Conservation (phyloP, 2,113 vertebrate genomes). For the Anarrhichthys ocellatus region DNA sequence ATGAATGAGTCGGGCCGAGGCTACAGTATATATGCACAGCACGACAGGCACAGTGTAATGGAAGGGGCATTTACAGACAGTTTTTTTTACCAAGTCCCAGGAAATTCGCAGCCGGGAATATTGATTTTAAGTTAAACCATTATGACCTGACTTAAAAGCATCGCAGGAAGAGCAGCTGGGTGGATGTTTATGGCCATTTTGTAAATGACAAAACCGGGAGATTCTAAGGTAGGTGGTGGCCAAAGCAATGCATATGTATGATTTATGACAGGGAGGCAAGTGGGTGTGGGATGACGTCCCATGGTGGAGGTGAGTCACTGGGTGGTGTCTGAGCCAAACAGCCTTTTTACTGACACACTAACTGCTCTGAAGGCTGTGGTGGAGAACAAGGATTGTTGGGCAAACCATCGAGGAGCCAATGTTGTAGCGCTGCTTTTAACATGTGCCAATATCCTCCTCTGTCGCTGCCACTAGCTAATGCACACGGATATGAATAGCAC, state of each 20-base stretch:
- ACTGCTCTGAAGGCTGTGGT: conserved; percentile 38
- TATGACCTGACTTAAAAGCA: conserved; percentile 51
- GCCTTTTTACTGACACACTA: conserved; percentile 51
- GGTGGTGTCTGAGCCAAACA: conserved; percentile 40
- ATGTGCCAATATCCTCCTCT: conserved; percentile 44
- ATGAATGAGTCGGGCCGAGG: conserved; percentile 69
- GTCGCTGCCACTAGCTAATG: conserved; percentile 27
- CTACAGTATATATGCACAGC: conserved; percentile 65
- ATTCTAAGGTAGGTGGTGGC: conserved; percentile 15
- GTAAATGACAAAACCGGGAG: conserved; percentile 48
- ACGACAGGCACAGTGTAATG: conserved; percentile 63
- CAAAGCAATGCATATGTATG: conserved; percentile 53
- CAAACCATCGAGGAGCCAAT: conserved; percentile 19
- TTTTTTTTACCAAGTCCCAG: conserved; percentile 54
- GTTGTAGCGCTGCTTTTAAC: conserved; percentile 32
- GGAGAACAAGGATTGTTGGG: conserved; percentile 28
- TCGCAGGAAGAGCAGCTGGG: conserved; percentile 38
- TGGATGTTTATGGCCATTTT: conserved; percentile 51
- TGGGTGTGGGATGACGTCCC: conserved; percentile 58
- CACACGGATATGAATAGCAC: conserved; percentile 34
- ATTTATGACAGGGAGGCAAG: conserved; percentile 51
- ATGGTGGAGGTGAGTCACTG: conserved; percentile 65
- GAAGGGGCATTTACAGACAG: conserved; percentile 57
- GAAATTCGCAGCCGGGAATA: conserved; percentile 68
- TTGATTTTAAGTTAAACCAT: conserved; percentile 75